Conservation (phyloP, 2,797 vertebrate species). For the Oceanodroma leucorhoa region DNA sequence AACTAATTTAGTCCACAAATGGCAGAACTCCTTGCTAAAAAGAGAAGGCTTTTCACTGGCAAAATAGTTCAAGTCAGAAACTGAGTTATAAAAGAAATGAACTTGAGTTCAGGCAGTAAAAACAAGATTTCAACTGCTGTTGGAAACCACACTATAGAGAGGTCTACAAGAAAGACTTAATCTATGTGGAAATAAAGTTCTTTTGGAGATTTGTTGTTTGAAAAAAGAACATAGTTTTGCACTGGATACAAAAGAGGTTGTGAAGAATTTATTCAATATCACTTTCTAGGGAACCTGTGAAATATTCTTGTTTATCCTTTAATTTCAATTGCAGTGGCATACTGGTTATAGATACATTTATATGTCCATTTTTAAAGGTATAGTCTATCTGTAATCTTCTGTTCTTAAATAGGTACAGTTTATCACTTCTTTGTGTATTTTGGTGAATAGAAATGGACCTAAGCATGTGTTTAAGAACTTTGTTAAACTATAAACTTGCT, state of each 20-base stretch:
- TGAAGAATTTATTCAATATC: background rate
- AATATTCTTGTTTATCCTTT: background rate
- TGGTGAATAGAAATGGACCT: background rate
- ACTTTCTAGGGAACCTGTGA: background rate
- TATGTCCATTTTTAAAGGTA: background rate
- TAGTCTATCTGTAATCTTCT: background rate
- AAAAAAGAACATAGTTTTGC: background rate
- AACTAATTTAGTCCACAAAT: background rate
- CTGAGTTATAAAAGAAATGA: background rate
- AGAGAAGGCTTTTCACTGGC: background rate
- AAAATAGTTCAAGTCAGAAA: background rate
- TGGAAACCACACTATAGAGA: background rate
- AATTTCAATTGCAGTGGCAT: background rate
- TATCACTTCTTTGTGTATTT: background rate
- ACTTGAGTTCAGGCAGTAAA: background rate
- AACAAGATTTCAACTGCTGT: background rate
- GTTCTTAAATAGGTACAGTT: background rate
- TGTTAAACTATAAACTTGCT: background rate
- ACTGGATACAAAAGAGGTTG: background rate
- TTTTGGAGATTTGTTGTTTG: background rate
- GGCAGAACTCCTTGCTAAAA: background rate
- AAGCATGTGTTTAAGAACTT: background rate
- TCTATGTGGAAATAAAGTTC: background rate
- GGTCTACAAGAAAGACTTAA: background rate
- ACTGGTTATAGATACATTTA: background rate